Conservation (phyloP, 2,888 invertebrate species). For the Cephus spinipes region DNA sequence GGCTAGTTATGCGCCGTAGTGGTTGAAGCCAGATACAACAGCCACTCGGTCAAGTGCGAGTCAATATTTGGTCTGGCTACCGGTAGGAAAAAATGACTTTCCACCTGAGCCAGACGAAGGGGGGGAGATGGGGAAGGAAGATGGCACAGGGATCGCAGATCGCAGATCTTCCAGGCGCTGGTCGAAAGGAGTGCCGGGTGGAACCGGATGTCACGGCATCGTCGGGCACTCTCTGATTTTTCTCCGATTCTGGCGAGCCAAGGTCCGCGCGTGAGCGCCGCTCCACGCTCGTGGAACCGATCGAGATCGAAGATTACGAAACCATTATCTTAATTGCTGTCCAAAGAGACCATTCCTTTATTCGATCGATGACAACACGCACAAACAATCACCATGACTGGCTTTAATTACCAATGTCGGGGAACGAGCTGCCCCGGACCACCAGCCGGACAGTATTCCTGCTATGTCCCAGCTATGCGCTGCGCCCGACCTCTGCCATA, state of each 20-base stretch:
- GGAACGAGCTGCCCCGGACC: slow-evolving; percentile 29
- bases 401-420: slow-evolving; percentile 47
- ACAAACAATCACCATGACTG: slow-evolving; percentile 54
- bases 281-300: slow-evolving; percentile 6
- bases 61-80: slow-evolving; percentile 23
- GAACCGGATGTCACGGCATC: no score
- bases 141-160: no score
- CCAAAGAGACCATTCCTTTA: slow-evolving; percentile 26
- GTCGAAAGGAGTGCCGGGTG: no score
- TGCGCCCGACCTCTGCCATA: slow-evolving; percentile 12
- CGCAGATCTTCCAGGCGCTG: no score
- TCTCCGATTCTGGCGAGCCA: neutral
- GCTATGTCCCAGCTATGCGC: slow-evolving; percentile 27
- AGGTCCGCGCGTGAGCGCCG: no score
- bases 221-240: neutral
- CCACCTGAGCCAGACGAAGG: no score
- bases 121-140: no score
- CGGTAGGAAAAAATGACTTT: neutral
- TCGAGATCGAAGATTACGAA: slow-evolving; percentile 37
- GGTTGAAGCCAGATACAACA: slow-evolving; percentile 1
- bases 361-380: slow-evolving; percentile 52
- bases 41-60: slow-evolving; percentile 9
- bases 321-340: slow-evolving; percentile 52
- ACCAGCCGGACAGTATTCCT: slow-evolving; percentile 46
- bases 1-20: neutral